These are phyloP conservation scores for Alexandromys fortis DNA, from an alignment of 2,113 vertebrate species.

Conservation along the genomic window DNA sequence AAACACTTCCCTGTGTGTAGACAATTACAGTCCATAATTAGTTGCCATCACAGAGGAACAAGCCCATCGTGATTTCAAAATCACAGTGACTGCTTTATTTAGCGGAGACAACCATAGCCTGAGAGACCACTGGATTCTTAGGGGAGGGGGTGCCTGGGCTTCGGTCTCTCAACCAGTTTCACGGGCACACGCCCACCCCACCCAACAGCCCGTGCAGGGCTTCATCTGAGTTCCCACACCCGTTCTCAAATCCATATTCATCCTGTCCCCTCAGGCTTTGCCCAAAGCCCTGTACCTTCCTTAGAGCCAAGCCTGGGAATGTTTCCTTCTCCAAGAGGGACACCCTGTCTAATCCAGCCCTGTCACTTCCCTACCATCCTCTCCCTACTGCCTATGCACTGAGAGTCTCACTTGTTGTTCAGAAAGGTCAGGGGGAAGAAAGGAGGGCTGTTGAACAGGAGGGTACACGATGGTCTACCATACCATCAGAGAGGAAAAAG, in stretches of 20 bases:
- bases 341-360: neutral
- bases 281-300: neutral
- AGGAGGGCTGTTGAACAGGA: neutral
- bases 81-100: constrained; percentile 73
- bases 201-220: neutral
- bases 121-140: constrained; percentile 10
- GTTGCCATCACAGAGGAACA: constrained; percentile 65
- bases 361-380: fast-evolving
- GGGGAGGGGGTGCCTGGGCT: neutral
- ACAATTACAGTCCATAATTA: constrained; percentile 77
- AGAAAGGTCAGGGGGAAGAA: neutral
- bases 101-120: neutral
- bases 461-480: neutral
- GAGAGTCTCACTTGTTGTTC: neutral
- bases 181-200: too few relatives aligned
- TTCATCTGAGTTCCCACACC: neutral
- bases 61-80: constrained; percentile 75
- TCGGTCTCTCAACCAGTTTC: neutral
- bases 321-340: constrained; percentile 27
- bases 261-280: neutral
- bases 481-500: neutral
- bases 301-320: neutral
- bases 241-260: neutral
- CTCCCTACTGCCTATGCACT: neutral
- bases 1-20: constrained; percentile 59